phyloP scores from a whole-genome alignment of 2,113 vertebrate species.

The Clupea harengus region DNA sequence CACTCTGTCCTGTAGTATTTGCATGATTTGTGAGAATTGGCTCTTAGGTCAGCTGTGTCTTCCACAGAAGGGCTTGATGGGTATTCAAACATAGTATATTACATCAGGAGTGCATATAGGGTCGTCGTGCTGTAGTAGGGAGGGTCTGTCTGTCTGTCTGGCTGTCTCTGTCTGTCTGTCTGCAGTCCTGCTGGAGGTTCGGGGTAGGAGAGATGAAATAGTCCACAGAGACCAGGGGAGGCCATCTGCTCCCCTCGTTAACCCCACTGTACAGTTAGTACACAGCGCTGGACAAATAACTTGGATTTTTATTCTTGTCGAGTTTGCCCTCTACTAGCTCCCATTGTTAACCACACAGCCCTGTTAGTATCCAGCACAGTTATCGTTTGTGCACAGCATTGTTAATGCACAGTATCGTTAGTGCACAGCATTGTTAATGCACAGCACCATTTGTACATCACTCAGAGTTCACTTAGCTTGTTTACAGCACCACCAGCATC shows the following conservation, averaged over 20 bases:
- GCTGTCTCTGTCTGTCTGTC: neutral
- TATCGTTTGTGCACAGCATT: neutral
- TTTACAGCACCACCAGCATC: no score
- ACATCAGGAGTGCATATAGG: slow-evolving; percentile 21
- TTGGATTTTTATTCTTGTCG: neutral
- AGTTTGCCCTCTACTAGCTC: neutral
- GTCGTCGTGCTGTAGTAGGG: neutral
- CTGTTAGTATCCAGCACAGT: neutral
- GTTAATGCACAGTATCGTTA: no score
- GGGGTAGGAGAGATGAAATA: neutral
- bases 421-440: no score
- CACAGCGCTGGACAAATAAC: neutral
- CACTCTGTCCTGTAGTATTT: neutral
- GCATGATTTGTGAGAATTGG: neutral
- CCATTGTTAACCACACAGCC: neutral
- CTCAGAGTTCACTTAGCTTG: no score
- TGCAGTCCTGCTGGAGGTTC: slow-evolving; percentile 4
- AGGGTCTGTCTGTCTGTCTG: neutral
- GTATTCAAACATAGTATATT: slow-evolving; percentile 15
- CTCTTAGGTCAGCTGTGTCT: neutral
- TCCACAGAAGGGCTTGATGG: neutral
- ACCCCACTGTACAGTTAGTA: neutral
- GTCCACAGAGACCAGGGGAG: neutral
- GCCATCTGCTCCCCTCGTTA: slow-evolving; percentile 9
- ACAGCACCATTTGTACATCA: no score